phyloP scores from a whole-genome alignment of 1,140 invertebrate genomes.

The Drosophila equinoxialis region DNA sequence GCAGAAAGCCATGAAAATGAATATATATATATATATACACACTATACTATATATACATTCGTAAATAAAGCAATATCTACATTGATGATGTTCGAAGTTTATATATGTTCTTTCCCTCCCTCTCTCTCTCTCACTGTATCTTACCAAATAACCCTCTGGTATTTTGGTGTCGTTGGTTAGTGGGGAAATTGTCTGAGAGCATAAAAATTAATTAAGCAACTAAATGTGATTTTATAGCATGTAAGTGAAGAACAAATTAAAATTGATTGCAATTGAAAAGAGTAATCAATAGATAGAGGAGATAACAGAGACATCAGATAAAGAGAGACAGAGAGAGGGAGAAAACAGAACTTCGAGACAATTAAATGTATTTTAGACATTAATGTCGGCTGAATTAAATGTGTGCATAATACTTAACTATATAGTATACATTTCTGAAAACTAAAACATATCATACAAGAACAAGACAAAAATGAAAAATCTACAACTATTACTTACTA shows the following conservation, averaged over 20 bases:
- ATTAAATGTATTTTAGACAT: constrained; percentile 62
- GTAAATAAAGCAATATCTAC: constrained; percentile 70
- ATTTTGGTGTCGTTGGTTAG: constrained; percentile 1
- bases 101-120: constrained; percentile 32
- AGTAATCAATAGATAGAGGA: background rate
- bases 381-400: constrained; percentile 78
- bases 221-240: constrained; percentile 83
- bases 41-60: constrained; percentile 22
- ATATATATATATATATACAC: constrained; percentile 31
- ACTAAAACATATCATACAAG: constrained; percentile 39
- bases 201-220: constrained; percentile 82
- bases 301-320: background rate
- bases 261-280: constrained; percentile 46
- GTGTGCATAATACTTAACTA: constrained; percentile 57
- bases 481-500: constrained; percentile 36
- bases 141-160: constrained; percentile 5
- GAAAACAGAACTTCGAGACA: constrained; percentile 29
- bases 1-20: constrained; percentile 64
- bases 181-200: constrained; percentile 32
- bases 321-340: background rate
- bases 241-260: constrained; percentile 73
- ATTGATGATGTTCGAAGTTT: constrained; percentile 52
- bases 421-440: constrained; percentile 26
- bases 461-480: background rate
- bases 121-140: background rate